Evolutionary conservation across 1,140 invertebrate genomes (phyloP), one percentile per base, ranked within the genome.

Genomic region (Drosophila mojavensis): DNA sequence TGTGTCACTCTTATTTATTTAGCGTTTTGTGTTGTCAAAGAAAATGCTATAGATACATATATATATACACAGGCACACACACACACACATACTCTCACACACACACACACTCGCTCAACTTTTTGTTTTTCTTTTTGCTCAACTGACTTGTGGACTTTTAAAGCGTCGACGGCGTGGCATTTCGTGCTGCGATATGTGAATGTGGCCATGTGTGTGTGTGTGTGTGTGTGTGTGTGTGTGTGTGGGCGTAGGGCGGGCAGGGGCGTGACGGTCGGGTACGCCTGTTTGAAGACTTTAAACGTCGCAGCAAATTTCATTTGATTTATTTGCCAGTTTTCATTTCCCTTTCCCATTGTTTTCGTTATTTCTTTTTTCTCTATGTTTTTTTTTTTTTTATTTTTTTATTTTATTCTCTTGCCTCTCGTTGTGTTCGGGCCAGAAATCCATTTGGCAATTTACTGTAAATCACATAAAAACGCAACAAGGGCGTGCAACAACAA

Each of bases 241-340:
- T 30, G 28, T 30, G 28, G 5, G 28, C 5, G 28, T 30, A 5
- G 28, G 28, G 28, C 5, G 28, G 28, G 4, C 5, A 1, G 28
- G 5, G 28, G 28, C 28, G 28, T 4, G 3, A n/a, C 43, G 4
- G 53, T 1, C 3, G 54, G 43, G 33, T 30, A 5, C 28, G 33
- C 9, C 36, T 39, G 11, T 39, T 39, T 39, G 36, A 39, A 13
- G 36, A 39, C 39, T 43, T 64, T 58, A 81, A 65, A 70, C 69
- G 81, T 85, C 83, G 77, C 83, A 76, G 28, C 75, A 85, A 85
- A 85, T 88, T 88, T 88, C 71, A 88, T 88, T 85, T 85, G 82
- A 85, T 85, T 85, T 85, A 88, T 85, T 85, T 85, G 83, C 79
- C 83, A 82, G 82, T 86, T 88, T 84, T 85, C 79, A 74, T 74